phyloP scores from a whole-genome alignment of 2,797 vertebrate species.

The Crypturellus tataupa region DNA sequence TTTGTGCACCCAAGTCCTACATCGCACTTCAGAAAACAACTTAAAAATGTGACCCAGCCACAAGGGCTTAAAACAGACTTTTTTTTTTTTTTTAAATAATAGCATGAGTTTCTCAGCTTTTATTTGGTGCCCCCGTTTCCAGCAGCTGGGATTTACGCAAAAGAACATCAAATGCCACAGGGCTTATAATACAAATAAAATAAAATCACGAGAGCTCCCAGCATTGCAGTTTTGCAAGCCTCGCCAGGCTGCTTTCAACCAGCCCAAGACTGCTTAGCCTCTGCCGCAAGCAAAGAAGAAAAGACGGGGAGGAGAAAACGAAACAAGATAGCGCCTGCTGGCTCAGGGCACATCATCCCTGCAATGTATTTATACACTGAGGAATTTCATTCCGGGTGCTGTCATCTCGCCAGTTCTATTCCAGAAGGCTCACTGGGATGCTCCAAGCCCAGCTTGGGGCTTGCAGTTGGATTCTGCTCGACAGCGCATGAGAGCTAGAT shows the following conservation, averaged over 20 bases:
- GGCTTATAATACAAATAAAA: conserved; percentile 60
- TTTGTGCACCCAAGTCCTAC: background rate
- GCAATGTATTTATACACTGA: background rate
- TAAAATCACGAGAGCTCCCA: conserved; percentile 30
- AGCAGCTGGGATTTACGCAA: conserved; percentile 62
- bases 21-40: background rate
- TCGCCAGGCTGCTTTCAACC: conserved; percentile 1
- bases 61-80: background rate
- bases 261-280: background rate
- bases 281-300: background rate
- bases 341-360: background rate
- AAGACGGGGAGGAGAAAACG: background rate
- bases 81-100: background rate
- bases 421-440: background rate
- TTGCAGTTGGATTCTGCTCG: background rate
- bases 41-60: background rate
- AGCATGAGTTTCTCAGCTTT: conserved; percentile 39
- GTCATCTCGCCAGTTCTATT: background rate
- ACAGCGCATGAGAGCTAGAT: rapidly evolving
- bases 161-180: conserved; percentile 60
- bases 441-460: background rate
- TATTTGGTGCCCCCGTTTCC: conserved; percentile 37
- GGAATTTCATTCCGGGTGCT: background rate
- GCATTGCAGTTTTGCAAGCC: conserved; percentile 41
- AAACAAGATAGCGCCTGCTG: background rate